Percentiles rank a stretch among this genome's conserved stretches.
Conservation (phyloP, 2,113 vertebrate genomes). For the Heterotilapia buettikoferi region DNA sequence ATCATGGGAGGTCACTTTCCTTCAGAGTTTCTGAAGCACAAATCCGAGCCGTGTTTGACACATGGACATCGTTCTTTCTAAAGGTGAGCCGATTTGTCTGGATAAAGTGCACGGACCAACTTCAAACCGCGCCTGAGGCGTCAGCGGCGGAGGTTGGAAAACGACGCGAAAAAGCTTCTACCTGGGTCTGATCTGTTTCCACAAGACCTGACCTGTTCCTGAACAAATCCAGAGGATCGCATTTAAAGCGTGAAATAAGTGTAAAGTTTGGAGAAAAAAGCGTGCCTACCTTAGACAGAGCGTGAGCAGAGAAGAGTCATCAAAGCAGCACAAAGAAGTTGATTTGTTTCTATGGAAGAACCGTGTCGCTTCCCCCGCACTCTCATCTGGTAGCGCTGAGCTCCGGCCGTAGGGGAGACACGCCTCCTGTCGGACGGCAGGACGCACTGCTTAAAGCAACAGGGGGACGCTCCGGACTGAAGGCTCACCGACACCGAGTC, state of each 20-base stretch:
- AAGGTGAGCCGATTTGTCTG: background rate
- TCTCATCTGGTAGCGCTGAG: constrained; percentile 38
- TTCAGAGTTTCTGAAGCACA: constrained; percentile 19
- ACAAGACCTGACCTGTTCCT: background rate
- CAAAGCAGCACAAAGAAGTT: constrained; percentile 64
- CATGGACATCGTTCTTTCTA: background rate
- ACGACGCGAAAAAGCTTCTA: background rate
- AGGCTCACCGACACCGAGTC: background rate
- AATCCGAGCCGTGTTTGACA: background rate
- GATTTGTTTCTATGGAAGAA: constrained; percentile 57
- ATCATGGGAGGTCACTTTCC: constrained; percentile 45
- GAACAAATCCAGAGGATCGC: background rate
- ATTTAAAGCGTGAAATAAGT: background rate
- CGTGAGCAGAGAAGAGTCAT: constrained; percentile 36
- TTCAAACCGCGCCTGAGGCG: background rate
- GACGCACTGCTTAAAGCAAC: constrained; percentile 66
- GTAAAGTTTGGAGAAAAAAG: background rate
- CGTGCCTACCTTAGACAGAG: constrained; percentile 58
- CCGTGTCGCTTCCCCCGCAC: constrained; percentile 46
- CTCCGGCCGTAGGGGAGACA: constrained; percentile 72
- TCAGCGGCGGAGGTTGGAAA: background rate
- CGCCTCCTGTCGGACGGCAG: constrained; percentile 82
- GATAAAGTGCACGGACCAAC: constrained; percentile 2
- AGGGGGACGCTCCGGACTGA: background rate
- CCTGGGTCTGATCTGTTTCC: background rate